phyloP scores from a whole-genome alignment of 2,888 invertebrate species.

The Anagyrus pseudococci region DNA sequence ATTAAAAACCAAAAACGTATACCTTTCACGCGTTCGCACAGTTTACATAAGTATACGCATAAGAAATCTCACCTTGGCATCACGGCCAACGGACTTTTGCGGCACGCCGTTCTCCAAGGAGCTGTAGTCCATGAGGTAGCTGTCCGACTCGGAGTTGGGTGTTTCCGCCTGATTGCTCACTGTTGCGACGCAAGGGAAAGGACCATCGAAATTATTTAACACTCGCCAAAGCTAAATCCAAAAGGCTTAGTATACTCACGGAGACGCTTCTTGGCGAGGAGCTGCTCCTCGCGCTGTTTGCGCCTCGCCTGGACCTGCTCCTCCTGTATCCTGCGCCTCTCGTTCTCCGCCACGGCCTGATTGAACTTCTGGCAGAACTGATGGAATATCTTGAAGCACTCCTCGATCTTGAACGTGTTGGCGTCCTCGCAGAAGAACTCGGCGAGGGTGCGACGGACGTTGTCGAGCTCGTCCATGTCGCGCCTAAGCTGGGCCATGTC shows the following conservation, averaged over 20 bases:
- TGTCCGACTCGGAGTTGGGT: conserved; percentile 76
- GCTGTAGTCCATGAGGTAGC: conserved; percentile 78
- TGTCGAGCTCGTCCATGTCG: conserved; percentile 84
- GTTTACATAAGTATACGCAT: background rate
- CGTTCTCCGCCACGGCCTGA: conserved; percentile 85
- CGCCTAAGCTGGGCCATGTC: conserved; percentile 79
- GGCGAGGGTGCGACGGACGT: conserved; percentile 79
- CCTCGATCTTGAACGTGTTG: conserved; percentile 88
- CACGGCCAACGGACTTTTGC: conserved; percentile 60
- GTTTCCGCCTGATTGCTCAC: conserved; percentile 74
- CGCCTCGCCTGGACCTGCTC: conserved; percentile 83
- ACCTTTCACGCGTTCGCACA: background rate
- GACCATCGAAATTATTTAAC: no score
- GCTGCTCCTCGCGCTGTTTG: conserved; percentile 76
- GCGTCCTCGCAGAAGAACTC: conserved; percentile 96
- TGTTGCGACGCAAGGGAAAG: no score
- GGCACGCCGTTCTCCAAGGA: conserved; percentile 75
- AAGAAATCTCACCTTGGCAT: conserved; percentile 54
- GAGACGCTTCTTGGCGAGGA: conserved; percentile 69
- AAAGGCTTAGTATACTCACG: conserved; percentile 59
- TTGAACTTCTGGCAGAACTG: conserved; percentile 88
- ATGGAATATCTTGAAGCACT: conserved; percentile 90
- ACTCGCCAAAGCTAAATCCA: no score
- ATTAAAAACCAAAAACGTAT: no score
- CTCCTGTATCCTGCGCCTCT: conserved; percentile 80